phyloP scores from a whole-genome alignment of 2,113 vertebrate genomes.

The Fukomys damarensis region DNA sequence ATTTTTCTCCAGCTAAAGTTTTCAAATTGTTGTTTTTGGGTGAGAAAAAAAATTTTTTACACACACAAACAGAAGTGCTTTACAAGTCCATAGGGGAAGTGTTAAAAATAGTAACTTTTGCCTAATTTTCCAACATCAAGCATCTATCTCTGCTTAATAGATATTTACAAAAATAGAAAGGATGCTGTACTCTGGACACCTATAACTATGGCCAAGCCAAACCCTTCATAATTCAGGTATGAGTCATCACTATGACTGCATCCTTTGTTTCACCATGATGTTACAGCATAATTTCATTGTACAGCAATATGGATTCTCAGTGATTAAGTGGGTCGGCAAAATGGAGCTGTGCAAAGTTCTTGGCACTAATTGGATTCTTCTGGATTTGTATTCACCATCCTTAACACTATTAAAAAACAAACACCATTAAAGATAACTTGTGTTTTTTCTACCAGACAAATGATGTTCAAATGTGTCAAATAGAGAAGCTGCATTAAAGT shows the following conservation, averaged over 20 bases:
- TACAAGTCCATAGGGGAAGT: not conserved
- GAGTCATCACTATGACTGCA: not conserved
- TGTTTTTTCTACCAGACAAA: conserved; percentile 57
- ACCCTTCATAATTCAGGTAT: not conserved
- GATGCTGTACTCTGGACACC: not conserved
- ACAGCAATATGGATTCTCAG: not conserved
- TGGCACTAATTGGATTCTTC: conserved; percentile 16
- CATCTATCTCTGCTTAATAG: not conserved
- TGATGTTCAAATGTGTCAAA: not conserved
- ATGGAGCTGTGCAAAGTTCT: conserved; percentile 27
- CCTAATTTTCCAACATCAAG: not conserved
- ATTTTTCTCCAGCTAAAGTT: not conserved
- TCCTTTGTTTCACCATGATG: not conserved
- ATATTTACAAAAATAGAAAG: not conserved
- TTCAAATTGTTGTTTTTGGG: not conserved
- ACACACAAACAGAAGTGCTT: not conserved
- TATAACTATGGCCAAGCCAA: not conserved
- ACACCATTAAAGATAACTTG: conserved; percentile 41
- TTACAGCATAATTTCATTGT: not conserved
- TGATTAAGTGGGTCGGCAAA: conserved; percentile 25
- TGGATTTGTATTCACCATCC: not conserved
- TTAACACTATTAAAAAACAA: not conserved
- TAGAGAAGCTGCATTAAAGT: not conserved
- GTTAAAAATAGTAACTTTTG: not conserved
- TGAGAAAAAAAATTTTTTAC: not conserved